Conservation (phyloP, 2,113 vertebrate genomes). For the Orientallactaga bullata region DNA sequence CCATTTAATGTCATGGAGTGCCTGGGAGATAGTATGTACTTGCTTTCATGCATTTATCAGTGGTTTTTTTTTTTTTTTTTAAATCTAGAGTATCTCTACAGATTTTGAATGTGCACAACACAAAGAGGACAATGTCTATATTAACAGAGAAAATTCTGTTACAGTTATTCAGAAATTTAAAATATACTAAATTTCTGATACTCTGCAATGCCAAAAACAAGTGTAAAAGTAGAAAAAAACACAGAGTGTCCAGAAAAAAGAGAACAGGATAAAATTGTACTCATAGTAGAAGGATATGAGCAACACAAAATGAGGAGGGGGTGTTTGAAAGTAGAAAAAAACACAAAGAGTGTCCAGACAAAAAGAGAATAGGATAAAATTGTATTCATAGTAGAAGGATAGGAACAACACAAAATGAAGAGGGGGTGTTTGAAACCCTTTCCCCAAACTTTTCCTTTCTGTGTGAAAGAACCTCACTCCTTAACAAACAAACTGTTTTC, state of each 20-base stretch:
- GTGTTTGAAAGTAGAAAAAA: slow-evolving; percentile 29
- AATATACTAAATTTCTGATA: neutral
- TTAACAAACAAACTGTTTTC: neutral
- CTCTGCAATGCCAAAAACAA: neutral
- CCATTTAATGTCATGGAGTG: neutral
- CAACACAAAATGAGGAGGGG: neutral
- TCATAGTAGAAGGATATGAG: neutral
- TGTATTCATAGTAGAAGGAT: neutral
- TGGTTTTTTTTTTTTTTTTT: neutral
- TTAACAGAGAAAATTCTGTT: neutral
- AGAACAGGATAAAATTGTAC: neutral
- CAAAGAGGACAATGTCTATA: neutral
- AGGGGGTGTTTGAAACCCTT: neutral
- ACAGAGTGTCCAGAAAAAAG: neutral
- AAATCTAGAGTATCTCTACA: neutral
- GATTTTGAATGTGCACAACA: neutral
- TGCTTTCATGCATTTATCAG: neutral
- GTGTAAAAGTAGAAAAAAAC: neutral
- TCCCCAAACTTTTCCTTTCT: slow-evolving; percentile 1
- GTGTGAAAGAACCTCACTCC: neutral
- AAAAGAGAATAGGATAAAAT: neutral
- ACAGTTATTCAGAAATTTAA: neutral
- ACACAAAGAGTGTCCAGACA: neutral
- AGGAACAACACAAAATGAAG: neutral
- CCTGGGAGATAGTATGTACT: neutral